phyloP scores from a whole-genome alignment of 2,888 invertebrate species.

The Boloria selene region DNA sequence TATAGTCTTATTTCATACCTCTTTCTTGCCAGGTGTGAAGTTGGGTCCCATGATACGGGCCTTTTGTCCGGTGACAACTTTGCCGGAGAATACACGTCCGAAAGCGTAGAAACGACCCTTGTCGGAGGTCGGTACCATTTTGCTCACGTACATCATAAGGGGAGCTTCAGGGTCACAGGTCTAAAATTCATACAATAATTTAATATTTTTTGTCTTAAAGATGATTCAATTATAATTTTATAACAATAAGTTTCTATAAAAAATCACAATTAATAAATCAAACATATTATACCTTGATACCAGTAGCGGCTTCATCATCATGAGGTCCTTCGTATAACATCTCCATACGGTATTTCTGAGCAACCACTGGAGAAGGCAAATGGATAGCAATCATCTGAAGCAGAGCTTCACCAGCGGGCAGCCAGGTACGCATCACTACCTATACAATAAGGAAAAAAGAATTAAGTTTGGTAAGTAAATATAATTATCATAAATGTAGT shows the following conservation, averaged over 20 bases:
- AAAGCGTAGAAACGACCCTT: conserved; percentile 99
- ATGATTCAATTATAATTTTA: no score
- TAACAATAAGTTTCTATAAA: neutral
- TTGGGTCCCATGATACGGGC: conserved; percentile 99
- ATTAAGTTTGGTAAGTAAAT: neutral
- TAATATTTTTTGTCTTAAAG: neutral
- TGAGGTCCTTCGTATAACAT: conserved; percentile 99
- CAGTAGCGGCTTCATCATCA: conserved; percentile 96
- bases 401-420: conserved; percentile 99
- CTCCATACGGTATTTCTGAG: conserved; percentile 99
- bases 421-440: conserved; percentile 99
- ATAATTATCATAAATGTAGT: neutral
- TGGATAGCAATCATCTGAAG: conserved; percentile 99
- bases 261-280: neutral
- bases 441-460: conserved; percentile 48
- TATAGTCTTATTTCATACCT: conserved; percentile 61
- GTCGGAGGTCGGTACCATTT: conserved; percentile 99
- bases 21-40: conserved; percentile 98
- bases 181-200: conserved; percentile 57
- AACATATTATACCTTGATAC: conserved; percentile 85
- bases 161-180: conserved; percentile 98
- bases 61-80: conserved; percentile 94
- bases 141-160: conserved; percentile 99
- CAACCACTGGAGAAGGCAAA: conserved; percentile 98
- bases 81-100: conserved; percentile 99